Base-by-base conservation (phyloP, 2,888 invertebrate genomes). In the Abrostola tripartita region DNA sequence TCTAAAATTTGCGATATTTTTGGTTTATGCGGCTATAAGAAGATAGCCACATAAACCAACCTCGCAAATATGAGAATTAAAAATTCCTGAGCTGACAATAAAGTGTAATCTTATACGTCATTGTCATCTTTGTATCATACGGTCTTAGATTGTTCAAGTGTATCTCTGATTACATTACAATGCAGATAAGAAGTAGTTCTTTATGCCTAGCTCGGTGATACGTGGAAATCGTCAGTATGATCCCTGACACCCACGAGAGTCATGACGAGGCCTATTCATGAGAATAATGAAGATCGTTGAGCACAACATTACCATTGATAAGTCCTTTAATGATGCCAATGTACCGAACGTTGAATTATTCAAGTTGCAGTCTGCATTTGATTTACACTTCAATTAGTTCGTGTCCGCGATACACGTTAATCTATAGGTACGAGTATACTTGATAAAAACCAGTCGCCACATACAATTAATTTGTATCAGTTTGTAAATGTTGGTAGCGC, bases 331-430 rank as follows among this genome's bases (percentile, higher is more conserved):
- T 37, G 44, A 70, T 61, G 56, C 42, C 57, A 56, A 56, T 52
- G 52, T 37, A 69, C 35, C 36, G 6, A 14, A 42, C 51, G 52
- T 38, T 71, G 52, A 53, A 71, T 71, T 74, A 77, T 65, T 53
- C 37, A 49, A 47, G 37, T 37, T 24, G 9, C 47, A 49, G 36
- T 44, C 60, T 61, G 61, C 50, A 70, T 64, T 47, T 50, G 35
- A 62, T 61, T 57, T 60, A 58, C 67, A 65, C 51, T 42, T 38
- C 0, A 52, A 61, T 64, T 70, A 38, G 53, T 51, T 36, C 57
- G n/a, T 37, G 38, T 41, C 35, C 51, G 35, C 56, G 44, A 50
- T 37, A 0, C 35, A 56, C 14, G 55, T 75, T 49, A 44, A 75
- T 60, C 60, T 71, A 61, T 50, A 37, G 6, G 58, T 38, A 56